Conservation (phyloP, 2,113 vertebrate genomes). For the Cyanoramphus novaezelandiae region DNA sequence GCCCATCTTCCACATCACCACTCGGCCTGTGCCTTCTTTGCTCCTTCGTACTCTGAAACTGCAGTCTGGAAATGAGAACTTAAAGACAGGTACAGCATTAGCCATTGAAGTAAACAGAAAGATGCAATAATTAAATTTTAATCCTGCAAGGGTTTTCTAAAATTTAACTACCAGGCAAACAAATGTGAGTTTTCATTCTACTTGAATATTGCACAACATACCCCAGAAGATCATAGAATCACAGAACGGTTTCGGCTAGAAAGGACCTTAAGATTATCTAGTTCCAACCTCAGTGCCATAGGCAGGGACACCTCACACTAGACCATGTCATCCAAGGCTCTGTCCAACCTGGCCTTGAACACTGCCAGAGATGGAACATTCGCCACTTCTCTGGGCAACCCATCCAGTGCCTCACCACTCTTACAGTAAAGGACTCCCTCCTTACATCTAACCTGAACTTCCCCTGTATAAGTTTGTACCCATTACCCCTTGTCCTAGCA, state of each 20-base stretch:
- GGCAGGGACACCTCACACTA: too few species aligned
- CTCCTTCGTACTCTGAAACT: conserved; percentile 74
- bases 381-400: too few species aligned
- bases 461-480: too few species aligned
- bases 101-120: neutral
- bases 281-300: too few species aligned
- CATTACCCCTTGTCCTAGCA: too few species aligned
- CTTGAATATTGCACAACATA: neutral
- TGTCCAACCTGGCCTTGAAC: too few species aligned
- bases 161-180: neutral
- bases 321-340: too few species aligned
- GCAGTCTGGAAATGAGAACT: conserved; percentile 81
- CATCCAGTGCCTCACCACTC: too few species aligned
- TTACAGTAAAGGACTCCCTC: too few species aligned
- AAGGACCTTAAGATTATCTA: neutral
- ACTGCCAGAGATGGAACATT: too few species aligned
- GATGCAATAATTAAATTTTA: neutral
- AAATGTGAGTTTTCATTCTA: neutral
- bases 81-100: neutral
- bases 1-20: conserved; percentile 80
- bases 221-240: neutral
- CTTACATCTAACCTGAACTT: too few species aligned
- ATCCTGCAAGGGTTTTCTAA: neutral
- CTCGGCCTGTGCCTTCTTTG: conserved; percentile 77
- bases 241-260: neutral